Percentiles rank a stretch among this genome's conserved stretches.
Evolutionary conservation across 2,113 vertebrate genomes (phyloP).

Genomic region (Colistium nudipinnis): DNA sequence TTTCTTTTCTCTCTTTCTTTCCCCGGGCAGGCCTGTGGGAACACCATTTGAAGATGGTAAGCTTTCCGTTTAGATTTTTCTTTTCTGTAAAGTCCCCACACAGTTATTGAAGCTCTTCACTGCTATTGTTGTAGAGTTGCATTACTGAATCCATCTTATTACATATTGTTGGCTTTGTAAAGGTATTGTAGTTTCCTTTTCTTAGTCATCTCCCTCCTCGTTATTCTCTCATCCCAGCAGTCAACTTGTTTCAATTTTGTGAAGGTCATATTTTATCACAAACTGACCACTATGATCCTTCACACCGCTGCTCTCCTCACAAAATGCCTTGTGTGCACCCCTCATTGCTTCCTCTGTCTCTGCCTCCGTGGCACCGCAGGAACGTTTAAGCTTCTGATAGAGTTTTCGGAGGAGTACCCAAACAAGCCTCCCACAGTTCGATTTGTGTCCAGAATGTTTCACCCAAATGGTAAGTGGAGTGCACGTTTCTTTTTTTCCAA

Average conservation of each 20-base stretch:
- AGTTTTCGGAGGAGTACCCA: constrained; percentile 99
- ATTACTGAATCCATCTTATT: constrained; percentile 6
- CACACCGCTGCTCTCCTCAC: constrained; percentile 36
- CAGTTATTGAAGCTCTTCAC: background rate
- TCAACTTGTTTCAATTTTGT: too few relatives aligned
- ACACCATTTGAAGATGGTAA: constrained; percentile 99
- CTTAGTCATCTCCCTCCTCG: constrained; percentile 5
- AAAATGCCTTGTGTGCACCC: background rate
- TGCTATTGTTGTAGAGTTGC: constrained; percentile 1
- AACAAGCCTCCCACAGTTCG: constrained; percentile 99
- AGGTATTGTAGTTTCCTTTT: constrained; percentile 21
- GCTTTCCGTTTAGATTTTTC: constrained; percentile 57
- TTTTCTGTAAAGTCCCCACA: constrained; percentile 6
- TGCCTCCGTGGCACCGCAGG: constrained; percentile 78
- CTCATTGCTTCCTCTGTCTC: background rate
- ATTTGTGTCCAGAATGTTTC: constrained; percentile 99
- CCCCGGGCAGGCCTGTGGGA: constrained; percentile 91
- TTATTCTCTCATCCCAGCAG: constrained; percentile 21
- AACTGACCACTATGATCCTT: background rate
- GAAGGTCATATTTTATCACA: too few relatives aligned
- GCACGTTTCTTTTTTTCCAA: constrained; percentile 8
- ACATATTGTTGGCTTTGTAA: too few relatives aligned
- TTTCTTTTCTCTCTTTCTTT: background rate
- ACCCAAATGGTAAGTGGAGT: constrained; percentile 97
- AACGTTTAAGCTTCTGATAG: constrained; percentile 99